These are phyloP conservation scores for Lagocephalus sceleratus DNA, from an alignment of 2,797 vertebrate species.

Conservation along the genomic window DNA sequence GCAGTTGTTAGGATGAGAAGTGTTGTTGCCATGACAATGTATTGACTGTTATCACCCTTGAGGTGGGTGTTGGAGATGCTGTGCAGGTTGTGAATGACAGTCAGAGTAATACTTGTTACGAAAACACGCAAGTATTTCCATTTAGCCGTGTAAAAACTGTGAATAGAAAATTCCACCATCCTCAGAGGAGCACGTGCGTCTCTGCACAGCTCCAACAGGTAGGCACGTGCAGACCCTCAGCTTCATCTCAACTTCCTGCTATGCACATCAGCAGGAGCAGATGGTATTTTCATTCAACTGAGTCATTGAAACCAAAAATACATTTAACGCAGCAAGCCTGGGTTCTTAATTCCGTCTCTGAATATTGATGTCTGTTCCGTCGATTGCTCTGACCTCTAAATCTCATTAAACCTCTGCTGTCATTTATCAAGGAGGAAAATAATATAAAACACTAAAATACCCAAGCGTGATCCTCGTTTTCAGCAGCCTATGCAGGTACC, in stretches of 20 bases:
- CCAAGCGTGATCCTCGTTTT: background rate
- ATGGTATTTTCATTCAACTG: constrained; percentile 51
- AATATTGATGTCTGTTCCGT: constrained; percentile 8
- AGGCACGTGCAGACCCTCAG: constrained; percentile 26
- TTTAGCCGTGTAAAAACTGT: constrained; percentile 4
- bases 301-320: constrained; percentile 36
- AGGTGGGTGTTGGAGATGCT: constrained; percentile 68
- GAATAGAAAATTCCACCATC: constrained; percentile 5
- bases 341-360: constrained; percentile 18
- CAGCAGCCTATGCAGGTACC: background rate
- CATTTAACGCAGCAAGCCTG: constrained; percentile 5
- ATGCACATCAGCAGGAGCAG: constrained; percentile 46
- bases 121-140: constrained; percentile 13
- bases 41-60: constrained; percentile 62
- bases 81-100: constrained; percentile 64
- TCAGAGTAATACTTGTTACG: constrained; percentile 14
- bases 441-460: too few relatives aligned
- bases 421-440: too few relatives aligned
- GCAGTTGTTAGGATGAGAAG: constrained; percentile 73
- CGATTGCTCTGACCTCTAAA: constrained; percentile 2
- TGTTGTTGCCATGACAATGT: constrained; percentile 71
- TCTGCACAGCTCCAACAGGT: constrained; percentile 42
- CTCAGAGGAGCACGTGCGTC: constrained; percentile 9
- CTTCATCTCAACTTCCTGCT: constrained; percentile 24
- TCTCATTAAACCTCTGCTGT: too few relatives aligned